Percentiles rank a stretch among this genome's conserved stretches.
Evolutionary conservation across 2,113 vertebrate species (phyloP).

Genomic region (Smithornis capensis): DNA sequence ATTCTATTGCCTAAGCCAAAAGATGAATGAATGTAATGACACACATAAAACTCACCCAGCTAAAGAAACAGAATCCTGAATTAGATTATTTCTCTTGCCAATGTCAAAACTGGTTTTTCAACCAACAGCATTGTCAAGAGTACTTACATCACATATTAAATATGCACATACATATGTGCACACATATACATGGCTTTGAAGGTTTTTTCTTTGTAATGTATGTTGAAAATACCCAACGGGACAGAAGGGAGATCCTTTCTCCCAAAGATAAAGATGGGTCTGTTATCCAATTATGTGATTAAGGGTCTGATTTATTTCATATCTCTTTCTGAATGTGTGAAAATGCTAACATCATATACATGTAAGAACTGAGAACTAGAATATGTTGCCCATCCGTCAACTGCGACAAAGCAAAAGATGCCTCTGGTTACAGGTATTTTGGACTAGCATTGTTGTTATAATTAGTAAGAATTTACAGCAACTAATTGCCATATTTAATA

Average conservation of each 20-base stretch:
- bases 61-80: not conserved
- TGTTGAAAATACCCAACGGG: not conserved
- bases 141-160: not conserved
- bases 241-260: not conserved
- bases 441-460: not conserved
- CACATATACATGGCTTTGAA: not conserved
- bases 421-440: not conserved
- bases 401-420: not conserved
- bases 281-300: not conserved
- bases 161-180: accelerated
- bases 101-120: not conserved
- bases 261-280: not conserved
- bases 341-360: not conserved
- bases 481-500: not conserved
- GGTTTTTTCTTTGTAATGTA: not conserved
- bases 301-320: not conserved
- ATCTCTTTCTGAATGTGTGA: not conserved
- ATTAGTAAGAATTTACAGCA: not conserved
- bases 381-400: not conserved
- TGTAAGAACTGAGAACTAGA: not conserved
- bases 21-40: not conserved
- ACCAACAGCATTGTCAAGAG: not conserved
- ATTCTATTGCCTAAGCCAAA: not conserved
- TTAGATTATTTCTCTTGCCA: not conserved
- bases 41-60: not conserved